Evolutionary conservation across 2,888 invertebrate genomes (phyloP), one percentile per base, ranked within the genome.

Genomic region (Ceramica pisi): DNA sequence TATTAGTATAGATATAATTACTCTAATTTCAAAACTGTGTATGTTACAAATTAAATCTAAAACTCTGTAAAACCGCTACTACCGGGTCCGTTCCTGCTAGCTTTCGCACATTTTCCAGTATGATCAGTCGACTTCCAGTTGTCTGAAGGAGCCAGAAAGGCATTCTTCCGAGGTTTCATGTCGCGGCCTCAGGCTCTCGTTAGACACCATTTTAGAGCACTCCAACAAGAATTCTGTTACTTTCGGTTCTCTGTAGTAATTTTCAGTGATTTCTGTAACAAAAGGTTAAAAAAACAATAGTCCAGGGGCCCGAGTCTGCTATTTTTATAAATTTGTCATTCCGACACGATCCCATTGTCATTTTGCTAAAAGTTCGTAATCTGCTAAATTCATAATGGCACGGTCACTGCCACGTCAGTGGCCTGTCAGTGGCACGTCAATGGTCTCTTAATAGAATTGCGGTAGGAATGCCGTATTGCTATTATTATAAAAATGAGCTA

Each of bases 221-320:
- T 78, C 59, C 59, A 77, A 41, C 16, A 77, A 38, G 48, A 63
- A 77, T 55, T 66, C n/a, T 2, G 4, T n/a, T 50, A 48, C 31
- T 50, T 77, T 35, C 4, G 72, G 72, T 14, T 59, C 50, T 50
- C 9, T 62, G 7, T 19, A 63, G 60, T 50, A 66, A 26, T 53
- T 50, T 63, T 77, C 76, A 38, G 23, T 6, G 8, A 55, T 63
- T n/a, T 72, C 76, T 77, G 72, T 12, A 77, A 77, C 56, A 62
- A 66, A 35, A 35, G 1, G 7, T 14, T 23, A 8, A 46, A 46
- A 46, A 31, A 31, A 31, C 2, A 2, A 2, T 3, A 3, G 2
- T 31, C 5, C n/a, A n/a, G n/a, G n/a, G n/a, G n/a, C n/a, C n/a
- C n/a, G n/a, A n/a, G n/a, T n/a, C n/a, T n/a, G n/a, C n/a, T n/a